These are phyloP conservation scores for Daubentonia madagascariensis DNA, from an alignment of 2,113 vertebrate species.

Conservation along the genomic window DNA sequence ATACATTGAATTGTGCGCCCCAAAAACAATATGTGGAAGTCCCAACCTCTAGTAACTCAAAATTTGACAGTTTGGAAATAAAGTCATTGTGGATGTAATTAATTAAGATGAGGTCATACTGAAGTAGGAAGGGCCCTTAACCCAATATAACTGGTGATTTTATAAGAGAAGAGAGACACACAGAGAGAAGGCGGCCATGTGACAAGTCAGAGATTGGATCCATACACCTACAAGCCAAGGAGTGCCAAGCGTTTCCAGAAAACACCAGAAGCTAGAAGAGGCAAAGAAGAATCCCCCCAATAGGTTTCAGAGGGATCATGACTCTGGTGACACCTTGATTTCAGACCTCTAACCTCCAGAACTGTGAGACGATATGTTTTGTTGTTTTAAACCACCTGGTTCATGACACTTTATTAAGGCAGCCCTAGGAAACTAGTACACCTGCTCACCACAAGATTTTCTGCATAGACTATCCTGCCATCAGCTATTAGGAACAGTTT, in stretches of 20 bases:
- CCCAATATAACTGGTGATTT: neutral
- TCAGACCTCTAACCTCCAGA: neutral
- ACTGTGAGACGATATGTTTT: neutral
- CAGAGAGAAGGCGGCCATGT: neutral
- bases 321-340: neutral
- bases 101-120: neutral
- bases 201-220: neutral
- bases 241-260: neutral
- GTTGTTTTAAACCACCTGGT: neutral
- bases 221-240: neutral
- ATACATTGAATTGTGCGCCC: neutral
- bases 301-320: neutral
- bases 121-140: neutral
- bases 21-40: neutral
- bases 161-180: neutral
- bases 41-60: neutral
- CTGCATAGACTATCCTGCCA: neutral
- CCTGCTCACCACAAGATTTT: neutral
- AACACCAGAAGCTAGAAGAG: neutral
- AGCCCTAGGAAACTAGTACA: neutral
- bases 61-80: neutral
- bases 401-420: neutral
- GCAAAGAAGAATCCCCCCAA: neutral
- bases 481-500: neutral
- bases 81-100: neutral